Evolutionary conservation across 2,888 invertebrate species (phyloP), one percentile per base, ranked within the genome.

Genomic region (Lottia gigantea): DNA sequence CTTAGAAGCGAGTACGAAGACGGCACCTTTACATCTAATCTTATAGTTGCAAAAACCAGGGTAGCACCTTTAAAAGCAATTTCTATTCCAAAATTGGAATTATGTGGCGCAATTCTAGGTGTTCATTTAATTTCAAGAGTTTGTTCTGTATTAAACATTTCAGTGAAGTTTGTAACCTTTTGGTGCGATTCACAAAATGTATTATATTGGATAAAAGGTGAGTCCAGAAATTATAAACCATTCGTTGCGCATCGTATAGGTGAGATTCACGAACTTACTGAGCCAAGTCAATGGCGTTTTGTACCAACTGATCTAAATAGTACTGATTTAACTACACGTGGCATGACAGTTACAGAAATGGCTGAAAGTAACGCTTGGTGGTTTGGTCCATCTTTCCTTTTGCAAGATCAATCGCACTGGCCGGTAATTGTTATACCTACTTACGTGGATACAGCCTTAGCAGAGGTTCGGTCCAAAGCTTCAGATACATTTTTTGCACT

Each of bases 171-270:
- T 15, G 19, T 45, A 16, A 62, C 62, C 31, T 73, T 65, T 46
- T 74, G 67, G 74, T 66, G 70, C 12, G 72, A 68, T 65, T 68
- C 62, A 40, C 64, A 70, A 70, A 70, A 73, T 25, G 72, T 72
- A 6, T 61, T 69, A 19, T 65, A 25, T 23, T 72, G 72, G 72
- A 72, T 70, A 19, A 31, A 64, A 2, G 62, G 47, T 4, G 16
- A 46, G 46, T 49, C 68, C 16, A 3, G 71, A 46, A 23, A 26
- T 31, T 73, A 68, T 16, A 73, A 71, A 40, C 70, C 55, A 15
- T 72, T 73, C 46, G 71, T 73, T 40, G 70, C 55, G 1, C 66
- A 70, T 49, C 68, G 70, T 45, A 45, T 70, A 15, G 72, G 72
- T 8, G 68, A 64, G 49, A 72, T 72, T 31, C 70, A 72, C 15